Evolutionary conservation across 2,888 invertebrate species (phyloP).

Genomic region (Hoplodrina blanda): DNA sequence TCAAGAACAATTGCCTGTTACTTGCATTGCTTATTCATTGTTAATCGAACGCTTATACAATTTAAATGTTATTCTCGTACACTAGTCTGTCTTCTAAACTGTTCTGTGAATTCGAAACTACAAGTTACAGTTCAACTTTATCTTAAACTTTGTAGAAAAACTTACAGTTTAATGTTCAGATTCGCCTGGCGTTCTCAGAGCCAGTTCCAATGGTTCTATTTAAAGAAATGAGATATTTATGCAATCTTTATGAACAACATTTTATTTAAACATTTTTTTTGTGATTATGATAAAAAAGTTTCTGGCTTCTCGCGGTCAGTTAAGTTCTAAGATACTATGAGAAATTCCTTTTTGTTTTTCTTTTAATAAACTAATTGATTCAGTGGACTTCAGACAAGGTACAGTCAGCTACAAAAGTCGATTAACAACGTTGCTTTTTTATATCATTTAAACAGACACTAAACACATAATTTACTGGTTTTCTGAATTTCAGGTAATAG

Average conservation of each 20-base stretch:
- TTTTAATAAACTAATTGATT: too few relatives aligned
- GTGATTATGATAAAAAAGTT: too few relatives aligned
- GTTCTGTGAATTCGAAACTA: constrained; percentile 21
- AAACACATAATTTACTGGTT: too few relatives aligned
- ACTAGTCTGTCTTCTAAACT: constrained; percentile 22
- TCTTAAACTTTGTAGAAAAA: constrained; percentile 31
- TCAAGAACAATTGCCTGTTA: constrained; percentile 83
- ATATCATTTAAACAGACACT: too few relatives aligned
- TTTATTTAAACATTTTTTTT: not conserved
- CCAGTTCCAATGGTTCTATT: not conserved
- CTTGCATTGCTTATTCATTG: constrained; percentile 83
- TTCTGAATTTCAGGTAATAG: too few relatives aligned
- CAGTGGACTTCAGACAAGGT: too few relatives aligned
- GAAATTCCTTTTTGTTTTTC: too few relatives aligned
- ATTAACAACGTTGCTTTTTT: too few relatives aligned
- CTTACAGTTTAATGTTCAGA: constrained; percentile 7
- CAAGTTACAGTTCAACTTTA: constrained; percentile 24
- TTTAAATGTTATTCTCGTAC: constrained; percentile 50
- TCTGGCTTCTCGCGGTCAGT: too few relatives aligned
- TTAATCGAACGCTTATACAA: constrained; percentile 67
- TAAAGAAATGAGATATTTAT: not conserved
- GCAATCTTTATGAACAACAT: not conserved
- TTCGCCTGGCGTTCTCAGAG: constrained; percentile 6
- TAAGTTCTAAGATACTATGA: too few relatives aligned
- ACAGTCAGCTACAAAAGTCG: too few relatives aligned